Conservation (phyloP, 2,888 invertebrate genomes). For the Podabrus alpinus region DNA sequence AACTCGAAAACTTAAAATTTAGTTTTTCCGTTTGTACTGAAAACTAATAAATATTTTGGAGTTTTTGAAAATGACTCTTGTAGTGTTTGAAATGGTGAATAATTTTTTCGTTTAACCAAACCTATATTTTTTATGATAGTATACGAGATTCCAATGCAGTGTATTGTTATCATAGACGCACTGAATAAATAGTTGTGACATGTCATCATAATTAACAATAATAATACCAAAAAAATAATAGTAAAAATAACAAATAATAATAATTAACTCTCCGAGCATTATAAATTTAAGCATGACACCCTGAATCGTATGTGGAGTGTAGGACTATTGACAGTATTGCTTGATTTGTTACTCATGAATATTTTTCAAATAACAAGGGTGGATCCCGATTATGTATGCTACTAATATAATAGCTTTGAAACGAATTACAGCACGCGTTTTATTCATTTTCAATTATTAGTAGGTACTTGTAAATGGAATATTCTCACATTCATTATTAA, state of each 20-base stretch:
- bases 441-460: slow-evolving; percentile 4
- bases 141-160: too few species aligned
- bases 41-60: too few species aligned
- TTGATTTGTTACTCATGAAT: slow-evolving; percentile 25
- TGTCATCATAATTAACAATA: too few species aligned
- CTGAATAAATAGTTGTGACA: too few species aligned
- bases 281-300: slow-evolving; percentile 39
- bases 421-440: slow-evolving; percentile 42
- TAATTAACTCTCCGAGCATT: slow-evolving; percentile 10
- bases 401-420: slow-evolving; percentile 41
- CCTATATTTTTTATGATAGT: too few species aligned
- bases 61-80: too few species aligned
- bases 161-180: too few species aligned
- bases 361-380: slow-evolving; percentile 40
- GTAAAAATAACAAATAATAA: neutral
- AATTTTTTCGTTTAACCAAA: too few species aligned
- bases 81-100: too few species aligned
- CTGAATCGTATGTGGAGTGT: slow-evolving; percentile 24
- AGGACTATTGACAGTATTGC: slow-evolving; percentile 15
- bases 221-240: too few species aligned
- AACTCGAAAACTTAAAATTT: too few species aligned
- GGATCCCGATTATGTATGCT: slow-evolving; percentile 46
- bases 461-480: neutral
- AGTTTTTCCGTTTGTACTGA: too few species aligned
- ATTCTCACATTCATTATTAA: neutral